phyloP scores from a whole-genome alignment of 2,888 invertebrate species.

The Kryphioiulus occultus region DNA sequence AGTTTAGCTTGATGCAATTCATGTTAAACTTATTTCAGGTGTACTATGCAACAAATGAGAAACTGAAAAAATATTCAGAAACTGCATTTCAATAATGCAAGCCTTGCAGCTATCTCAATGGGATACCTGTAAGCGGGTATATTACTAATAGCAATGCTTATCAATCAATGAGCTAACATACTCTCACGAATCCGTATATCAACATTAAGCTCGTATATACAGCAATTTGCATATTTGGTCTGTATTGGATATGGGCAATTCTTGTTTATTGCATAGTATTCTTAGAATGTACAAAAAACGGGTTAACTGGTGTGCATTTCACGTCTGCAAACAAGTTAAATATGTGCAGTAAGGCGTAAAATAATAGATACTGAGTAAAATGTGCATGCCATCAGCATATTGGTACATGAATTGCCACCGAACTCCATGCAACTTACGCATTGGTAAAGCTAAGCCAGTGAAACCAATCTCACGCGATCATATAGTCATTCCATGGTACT shows the following conservation, averaged over 20 bases:
- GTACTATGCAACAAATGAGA: neutral
- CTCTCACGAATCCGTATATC: too few species aligned
- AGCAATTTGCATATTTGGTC: too few species aligned
- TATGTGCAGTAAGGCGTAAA: neutral
- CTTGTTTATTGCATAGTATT: conserved; percentile 4
- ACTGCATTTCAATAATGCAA: neutral
- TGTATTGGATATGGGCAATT: neutral
- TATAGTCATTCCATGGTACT: neutral
- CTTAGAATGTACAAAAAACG: neutral
- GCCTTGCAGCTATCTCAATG: too few species aligned
- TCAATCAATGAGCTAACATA: too few species aligned
- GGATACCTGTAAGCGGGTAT: too few species aligned
- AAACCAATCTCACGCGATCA: neutral
- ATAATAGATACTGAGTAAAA: neutral
- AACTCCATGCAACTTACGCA: neutral
- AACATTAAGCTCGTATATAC: too few species aligned
- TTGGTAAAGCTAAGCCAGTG: neutral
- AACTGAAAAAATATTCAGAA: neutral
- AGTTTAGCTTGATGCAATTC: too few species aligned
- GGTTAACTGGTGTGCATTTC: neutral
- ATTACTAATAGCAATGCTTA: too few species aligned
- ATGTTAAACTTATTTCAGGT: neutral
- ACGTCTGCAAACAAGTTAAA: neutral
- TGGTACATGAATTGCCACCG: neutral
- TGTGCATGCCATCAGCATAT: neutral